These are phyloP conservation scores for Neomonachus schauinslandi DNA, from an alignment of 2,113 vertebrate species.

Conservation along the genomic window DNA sequence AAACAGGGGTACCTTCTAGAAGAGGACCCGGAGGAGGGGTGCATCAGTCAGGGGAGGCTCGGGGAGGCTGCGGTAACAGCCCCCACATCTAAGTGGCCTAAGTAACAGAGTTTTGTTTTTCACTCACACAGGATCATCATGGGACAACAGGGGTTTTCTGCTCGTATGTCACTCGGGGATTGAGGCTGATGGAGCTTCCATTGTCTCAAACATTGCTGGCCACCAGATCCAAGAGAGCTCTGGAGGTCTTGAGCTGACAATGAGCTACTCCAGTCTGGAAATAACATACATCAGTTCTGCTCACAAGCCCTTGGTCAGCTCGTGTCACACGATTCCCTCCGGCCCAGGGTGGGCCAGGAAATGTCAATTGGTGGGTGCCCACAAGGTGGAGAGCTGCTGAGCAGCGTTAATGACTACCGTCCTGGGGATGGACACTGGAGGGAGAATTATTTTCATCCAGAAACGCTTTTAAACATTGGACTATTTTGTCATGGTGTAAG, in stretches of 20 bases:
- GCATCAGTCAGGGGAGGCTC: background rate
- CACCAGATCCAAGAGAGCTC: background rate
- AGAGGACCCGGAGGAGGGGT: too few relatives aligned
- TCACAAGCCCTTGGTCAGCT: background rate
- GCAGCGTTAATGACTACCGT: fast-evolving
- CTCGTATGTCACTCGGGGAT: fast-evolving
- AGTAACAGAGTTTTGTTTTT: background rate
- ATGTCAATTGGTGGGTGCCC: fast-evolving
- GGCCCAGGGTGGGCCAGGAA: background rate
- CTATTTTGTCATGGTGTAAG: background rate
- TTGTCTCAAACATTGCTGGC: fast-evolving
- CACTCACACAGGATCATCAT: fast-evolving
- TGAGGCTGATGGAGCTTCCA: fast-evolving
- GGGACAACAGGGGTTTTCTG: background rate
- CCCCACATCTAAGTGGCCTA: background rate
- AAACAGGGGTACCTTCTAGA: too few relatives aligned
- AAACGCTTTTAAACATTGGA: too few relatives aligned
- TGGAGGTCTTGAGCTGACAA: background rate
- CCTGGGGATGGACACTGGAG: background rate
- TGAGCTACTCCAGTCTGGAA: background rate
- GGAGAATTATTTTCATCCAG: background rate
- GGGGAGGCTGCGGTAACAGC: background rate
- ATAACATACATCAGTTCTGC: fast-evolving
- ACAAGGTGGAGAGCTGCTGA: background rate
- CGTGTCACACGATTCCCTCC: background rate